Evolutionary conservation across 92 coral and sea anemone genomes (phyloP).

Genomic region (Siderastrea siderea): DNA sequence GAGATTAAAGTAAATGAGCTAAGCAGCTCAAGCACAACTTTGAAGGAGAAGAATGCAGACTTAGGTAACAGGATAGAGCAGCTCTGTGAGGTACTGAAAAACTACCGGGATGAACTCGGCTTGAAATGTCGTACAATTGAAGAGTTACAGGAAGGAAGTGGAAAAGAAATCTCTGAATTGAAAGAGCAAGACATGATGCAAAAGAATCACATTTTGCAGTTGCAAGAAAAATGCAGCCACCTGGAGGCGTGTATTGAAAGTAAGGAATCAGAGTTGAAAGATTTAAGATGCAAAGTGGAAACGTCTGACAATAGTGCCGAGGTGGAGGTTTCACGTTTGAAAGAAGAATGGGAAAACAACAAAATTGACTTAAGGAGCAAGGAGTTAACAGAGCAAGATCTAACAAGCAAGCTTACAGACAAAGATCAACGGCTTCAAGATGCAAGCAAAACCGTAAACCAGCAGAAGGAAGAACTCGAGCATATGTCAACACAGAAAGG

Average conservation of each 20-base stretch:
- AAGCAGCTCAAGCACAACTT: conserved; percentile 3
- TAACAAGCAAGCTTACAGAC: conserved; percentile 63
- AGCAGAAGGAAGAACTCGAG: conserved; percentile 67
- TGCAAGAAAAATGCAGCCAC: conserved; percentile 41
- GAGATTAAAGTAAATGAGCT: conserved; percentile 56
- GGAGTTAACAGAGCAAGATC: conserved; percentile 46
- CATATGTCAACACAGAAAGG: conserved; percentile 79
- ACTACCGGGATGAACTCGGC: conserved; percentile 38
- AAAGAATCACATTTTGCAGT: conserved; percentile 2
- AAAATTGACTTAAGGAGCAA: conserved; percentile 51
- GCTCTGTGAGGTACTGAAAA: conserved; percentile 26
- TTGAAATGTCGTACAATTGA: neutral
- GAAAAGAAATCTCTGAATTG: conserved; percentile 38
- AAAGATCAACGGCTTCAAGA: conserved; percentile 64
- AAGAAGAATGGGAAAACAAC: conserved; percentile 30
- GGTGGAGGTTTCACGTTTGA: conserved; percentile 39
- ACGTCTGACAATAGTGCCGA: conserved; percentile 12
- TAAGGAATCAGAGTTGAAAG: conserved; percentile 50
- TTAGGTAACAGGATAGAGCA: conserved; percentile 44
- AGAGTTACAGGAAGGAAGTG: conserved; percentile 23
- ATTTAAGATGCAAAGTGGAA: conserved; percentile 8
- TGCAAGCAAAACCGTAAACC: conserved; percentile 27
- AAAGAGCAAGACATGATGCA: conserved; percentile 12
- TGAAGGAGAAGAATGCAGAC: conserved; percentile 40
- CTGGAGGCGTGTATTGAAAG: conserved; percentile 42